Evolutionary conservation across 2,888 invertebrate genomes (phyloP), one percentile per base, ranked within the genome.

Genomic region (Zhengitettix transpicula): DNA sequence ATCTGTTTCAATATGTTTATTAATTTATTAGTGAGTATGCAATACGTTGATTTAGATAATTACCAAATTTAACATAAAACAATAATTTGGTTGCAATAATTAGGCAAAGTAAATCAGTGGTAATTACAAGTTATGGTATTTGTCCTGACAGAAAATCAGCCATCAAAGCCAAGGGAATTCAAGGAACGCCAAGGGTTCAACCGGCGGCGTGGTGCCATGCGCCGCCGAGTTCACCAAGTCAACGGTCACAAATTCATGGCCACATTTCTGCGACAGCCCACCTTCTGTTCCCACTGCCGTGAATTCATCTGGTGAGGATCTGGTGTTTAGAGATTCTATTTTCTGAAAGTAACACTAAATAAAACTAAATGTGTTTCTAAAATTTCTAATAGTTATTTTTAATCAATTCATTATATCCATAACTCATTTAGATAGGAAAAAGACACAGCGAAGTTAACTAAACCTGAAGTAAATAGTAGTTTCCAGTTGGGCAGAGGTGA

Each of bases 191-290:
- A 79, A 64, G 95, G 95, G 63, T 91, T 96, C 78, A 94, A 95
- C 77, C 82, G 95, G 65, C 85, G 98, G 62, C 87, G 98, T 64
- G 98, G 97, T 65, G 98, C 99, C 65, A 95, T 99, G 93, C 85
- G 98, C 63, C 83, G 98, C 64, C 85, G 96, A 68, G 95, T 99
- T 68, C 99, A 99, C 77, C 95, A 98, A 80, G 83, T 86, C 65
- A 96, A 91, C 76, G 98, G 97, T 56, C 99, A 99, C 81, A 99
- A 99, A 79, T 99, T 99, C 78, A 98, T 99, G 98, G 98, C 98
- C 66, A 97, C 98, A 65, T 96, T 95, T 77, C 83, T 99, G 69
- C 84, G 95, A 58, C 99, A 99, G 77, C 98, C 98, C 66, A 98
- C 98, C 68, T 99, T 99, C 80, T 99, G 99, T 82, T 96, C 96